Conservation (phyloP, 37 sponge, comb jelly and placozoan genomes). For the Lycopodina hypogea region DNA sequence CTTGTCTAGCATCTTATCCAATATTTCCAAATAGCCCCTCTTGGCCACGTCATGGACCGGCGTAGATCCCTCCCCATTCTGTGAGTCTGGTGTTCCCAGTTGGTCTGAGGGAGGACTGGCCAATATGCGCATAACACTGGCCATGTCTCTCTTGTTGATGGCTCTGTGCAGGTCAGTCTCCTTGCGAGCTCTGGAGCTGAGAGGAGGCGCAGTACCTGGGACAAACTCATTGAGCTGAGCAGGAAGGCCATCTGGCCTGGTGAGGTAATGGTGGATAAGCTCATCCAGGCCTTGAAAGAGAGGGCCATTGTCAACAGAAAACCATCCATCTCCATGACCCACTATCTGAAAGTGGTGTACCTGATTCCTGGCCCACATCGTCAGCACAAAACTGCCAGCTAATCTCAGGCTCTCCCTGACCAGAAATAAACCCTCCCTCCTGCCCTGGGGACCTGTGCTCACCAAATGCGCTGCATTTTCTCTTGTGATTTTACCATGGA, state of each 20-base stretch:
- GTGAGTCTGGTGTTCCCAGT: constrained; percentile 48
- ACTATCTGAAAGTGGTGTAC: constrained; percentile 83
- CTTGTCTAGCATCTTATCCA: constrained; percentile 47
- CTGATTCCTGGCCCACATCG: constrained; percentile 64
- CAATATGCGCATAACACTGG: constrained; percentile 32
- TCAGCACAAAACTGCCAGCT: constrained; percentile 73
- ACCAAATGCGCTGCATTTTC: constrained; percentile 79
- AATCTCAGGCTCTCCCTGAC: constrained; percentile 75
- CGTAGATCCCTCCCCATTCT: constrained; percentile 73
- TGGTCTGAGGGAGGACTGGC: not conserved
- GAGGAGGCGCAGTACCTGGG: constrained; percentile 61
- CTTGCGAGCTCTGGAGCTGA: constrained; percentile 40
- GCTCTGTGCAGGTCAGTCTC: constrained; percentile 81
- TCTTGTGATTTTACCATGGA: constrained; percentile 80
- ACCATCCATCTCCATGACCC: constrained; percentile 84
- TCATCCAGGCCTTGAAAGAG: constrained; percentile 88
- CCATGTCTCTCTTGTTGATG: constrained; percentile 31
- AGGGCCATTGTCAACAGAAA: constrained; percentile 85
- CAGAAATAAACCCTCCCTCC: constrained; percentile 75
- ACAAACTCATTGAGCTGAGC: constrained; percentile 49
- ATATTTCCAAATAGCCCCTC: constrained; percentile 51
- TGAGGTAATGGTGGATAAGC: constrained; percentile 69
- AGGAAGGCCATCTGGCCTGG: constrained; percentile 71
- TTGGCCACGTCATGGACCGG: constrained; percentile 72
- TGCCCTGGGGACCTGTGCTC: constrained; percentile 7